These are phyloP conservation scores for Egretta garzetta DNA, from an alignment of 2,113 vertebrate genomes.

Conservation along the genomic window DNA sequence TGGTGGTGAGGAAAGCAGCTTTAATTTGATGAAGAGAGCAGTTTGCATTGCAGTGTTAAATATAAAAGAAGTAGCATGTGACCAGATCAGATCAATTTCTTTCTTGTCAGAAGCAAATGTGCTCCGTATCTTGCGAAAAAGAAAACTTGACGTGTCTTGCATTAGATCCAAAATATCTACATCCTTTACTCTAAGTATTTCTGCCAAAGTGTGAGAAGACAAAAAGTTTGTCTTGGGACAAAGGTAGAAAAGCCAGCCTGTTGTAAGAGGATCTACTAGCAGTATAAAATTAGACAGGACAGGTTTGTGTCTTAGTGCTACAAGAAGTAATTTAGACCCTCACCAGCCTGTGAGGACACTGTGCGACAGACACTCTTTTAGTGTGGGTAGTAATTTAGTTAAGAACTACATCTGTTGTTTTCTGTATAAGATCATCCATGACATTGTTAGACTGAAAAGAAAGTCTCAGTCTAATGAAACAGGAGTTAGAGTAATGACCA, in stretches of 20 bases:
- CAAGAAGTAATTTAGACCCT: background rate
- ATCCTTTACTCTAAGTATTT: background rate
- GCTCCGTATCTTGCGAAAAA: background rate
- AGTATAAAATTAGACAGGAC: background rate
- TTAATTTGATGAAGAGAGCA: background rate
- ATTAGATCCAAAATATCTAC: background rate
- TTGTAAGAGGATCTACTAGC: background rate
- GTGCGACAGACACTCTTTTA: background rate
- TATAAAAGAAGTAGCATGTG: background rate
- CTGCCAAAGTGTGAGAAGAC: background rate
- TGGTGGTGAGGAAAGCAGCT: background rate
- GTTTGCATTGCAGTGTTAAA: background rate
- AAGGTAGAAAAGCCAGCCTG: background rate
- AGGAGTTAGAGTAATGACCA: background rate
- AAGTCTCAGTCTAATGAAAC: background rate
- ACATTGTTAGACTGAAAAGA: background rate
- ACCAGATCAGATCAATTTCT: background rate
- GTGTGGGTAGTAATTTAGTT: background rate
- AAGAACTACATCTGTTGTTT: background rate
- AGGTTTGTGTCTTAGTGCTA: background rate
- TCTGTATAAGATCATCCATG: background rate
- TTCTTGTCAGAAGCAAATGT: background rate
- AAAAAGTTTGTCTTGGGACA: background rate
- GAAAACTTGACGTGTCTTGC: fast-evolving
- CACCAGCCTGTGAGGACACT: background rate